phyloP scores from a whole-genome alignment of 2,113 vertebrate genomes.

The Prochilodus magdalenae region DNA sequence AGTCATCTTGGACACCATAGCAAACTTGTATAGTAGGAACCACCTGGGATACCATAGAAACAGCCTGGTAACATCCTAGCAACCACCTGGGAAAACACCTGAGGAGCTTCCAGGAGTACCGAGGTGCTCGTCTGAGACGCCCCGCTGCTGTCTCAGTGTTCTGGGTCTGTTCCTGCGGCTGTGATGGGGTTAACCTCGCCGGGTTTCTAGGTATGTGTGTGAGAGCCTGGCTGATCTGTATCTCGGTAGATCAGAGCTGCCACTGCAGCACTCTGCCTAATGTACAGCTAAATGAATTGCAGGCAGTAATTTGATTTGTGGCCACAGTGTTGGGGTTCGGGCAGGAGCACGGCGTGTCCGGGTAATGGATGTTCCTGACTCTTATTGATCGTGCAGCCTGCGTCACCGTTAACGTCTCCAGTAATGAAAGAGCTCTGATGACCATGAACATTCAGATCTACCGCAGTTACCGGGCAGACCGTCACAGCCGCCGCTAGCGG shows the following conservation, averaged over 20 bases:
- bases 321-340: neutral
- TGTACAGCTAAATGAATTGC: slow-evolving; percentile 43
- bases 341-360: neutral
- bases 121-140: no score
- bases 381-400: slow-evolving; percentile 20
- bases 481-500: neutral
- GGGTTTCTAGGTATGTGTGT: neutral
- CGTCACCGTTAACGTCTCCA: slow-evolving; percentile 1
- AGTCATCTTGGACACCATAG: no score
- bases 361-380: slow-evolving; percentile 36
- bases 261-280: slow-evolving; percentile 47
- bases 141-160: no score
- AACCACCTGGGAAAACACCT: no score
- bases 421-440: neutral
- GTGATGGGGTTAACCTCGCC: no score
- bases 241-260: slow-evolving; percentile 31
- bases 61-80: no score
- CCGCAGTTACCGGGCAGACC: neutral
- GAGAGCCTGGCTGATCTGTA: slow-evolving; percentile 3
- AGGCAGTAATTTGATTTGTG: slow-evolving; percentile 50
- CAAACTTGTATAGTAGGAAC: no score
- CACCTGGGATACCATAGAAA: no score
- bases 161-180: no score
- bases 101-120: no score
- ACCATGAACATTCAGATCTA: neutral